Evolutionary conservation across 2,888 invertebrate species (phyloP).

Genomic region (Rhingia rostrata): DNA sequence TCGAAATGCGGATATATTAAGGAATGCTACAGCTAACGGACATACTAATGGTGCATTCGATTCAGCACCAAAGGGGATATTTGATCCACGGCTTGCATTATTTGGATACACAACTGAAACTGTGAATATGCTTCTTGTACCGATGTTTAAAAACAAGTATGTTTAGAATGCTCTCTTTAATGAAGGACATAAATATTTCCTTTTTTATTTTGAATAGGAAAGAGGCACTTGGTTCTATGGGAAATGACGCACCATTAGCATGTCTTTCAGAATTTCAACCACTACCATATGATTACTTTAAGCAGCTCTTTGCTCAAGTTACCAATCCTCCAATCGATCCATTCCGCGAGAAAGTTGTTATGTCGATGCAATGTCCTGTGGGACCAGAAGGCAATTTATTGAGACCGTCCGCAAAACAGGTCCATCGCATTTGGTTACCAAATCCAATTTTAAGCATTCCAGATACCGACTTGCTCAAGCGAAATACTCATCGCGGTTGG

Average conservation of each 20-base stretch:
- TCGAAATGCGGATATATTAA: constrained; percentile 85
- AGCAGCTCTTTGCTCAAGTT: constrained; percentile 99
- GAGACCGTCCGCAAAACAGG: constrained; percentile 93
- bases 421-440: constrained; percentile 94
- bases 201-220: constrained; percentile 86
- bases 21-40: constrained; percentile 78
- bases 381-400: constrained; percentile 98
- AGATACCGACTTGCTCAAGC: constrained; percentile 94
- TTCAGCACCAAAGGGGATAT: constrained; percentile 84
- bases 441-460: constrained; percentile 97
- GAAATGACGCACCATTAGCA: constrained; percentile 98
- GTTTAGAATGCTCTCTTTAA: constrained; percentile 75
- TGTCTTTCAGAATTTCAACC: constrained; percentile 98
- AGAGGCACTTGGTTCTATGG: constrained; percentile 99
- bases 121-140: constrained; percentile 95
- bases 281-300: constrained; percentile 97
- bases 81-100: constrained; percentile 93
- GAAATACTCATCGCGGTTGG: constrained; percentile 94
- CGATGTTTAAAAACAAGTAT: constrained; percentile 97
- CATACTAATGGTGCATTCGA: constrained; percentile 78
- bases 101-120: constrained; percentile 98
- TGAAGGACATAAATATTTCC: too few species aligned
- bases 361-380: constrained; percentile 98
- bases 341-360: constrained; percentile 98
- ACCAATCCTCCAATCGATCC: constrained; percentile 99